Evolutionary conservation across 2,888 invertebrate species (phyloP), one percentile per base, ranked within the genome.

Genomic region (Chalcis sispes): DNA sequence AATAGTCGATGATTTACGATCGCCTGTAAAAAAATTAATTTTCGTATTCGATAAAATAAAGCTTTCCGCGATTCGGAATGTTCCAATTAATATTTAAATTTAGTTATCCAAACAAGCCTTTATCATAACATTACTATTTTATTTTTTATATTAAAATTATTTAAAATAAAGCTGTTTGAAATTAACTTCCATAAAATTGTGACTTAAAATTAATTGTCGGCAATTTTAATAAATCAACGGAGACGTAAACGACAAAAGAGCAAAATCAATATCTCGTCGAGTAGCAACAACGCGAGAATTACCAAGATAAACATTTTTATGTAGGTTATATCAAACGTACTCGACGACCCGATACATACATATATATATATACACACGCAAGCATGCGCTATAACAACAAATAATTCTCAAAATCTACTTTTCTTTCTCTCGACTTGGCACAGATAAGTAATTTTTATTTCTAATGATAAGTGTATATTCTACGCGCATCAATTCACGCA

Each of bases 221-320:
- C 18, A 48, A 29, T 65, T 32, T 15, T 58, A 5, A 46, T 64
- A 61, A 70, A 70, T 70, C 52, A 52, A 40, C 1, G 36, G 27
- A 7, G 10, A 25, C 13, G 13, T 20, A 36, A 25, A 36, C 32
- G 23, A 48, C 59, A 59, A 50, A 59, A 7, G 13, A 18, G 40
- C 18, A 27, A 7, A n/a, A 67, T 62, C 25, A 20, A 42, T 46
- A 65, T 32, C 23, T 32, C 67, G 42, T 36, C 27, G 54, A 54
- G 52, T 59, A 32, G 59, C 59, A 2, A 27, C 36, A 25, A 42
- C 67, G 18, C 61, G 36, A 42, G 61, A 46, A n/a, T 36, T 27
- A 40, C 23, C n/a, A n/a, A 61, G 54, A 74, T 74, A 67, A 72
- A 65, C 56, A 25, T 8, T 58, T 46, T 46, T 48, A 62, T 36